These are phyloP conservation scores for Trissonchulus latispiculum DNA, from an alignment of 2,888 invertebrate genomes.

Conservation along the genomic window DNA sequence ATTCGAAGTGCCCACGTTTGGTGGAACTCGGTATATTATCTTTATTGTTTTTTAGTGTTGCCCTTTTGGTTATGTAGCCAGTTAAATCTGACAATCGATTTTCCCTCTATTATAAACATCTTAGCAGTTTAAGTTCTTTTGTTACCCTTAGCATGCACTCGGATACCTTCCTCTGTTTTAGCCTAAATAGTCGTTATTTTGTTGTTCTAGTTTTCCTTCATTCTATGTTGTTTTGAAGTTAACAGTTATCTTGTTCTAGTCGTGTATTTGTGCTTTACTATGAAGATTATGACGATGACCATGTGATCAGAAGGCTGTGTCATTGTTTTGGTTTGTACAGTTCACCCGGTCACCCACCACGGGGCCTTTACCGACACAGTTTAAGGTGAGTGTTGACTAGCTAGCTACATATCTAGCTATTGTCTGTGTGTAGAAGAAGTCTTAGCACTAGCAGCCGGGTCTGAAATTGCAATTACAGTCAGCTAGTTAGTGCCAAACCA, in stretches of 20 bases:
- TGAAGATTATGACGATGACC: not conserved
- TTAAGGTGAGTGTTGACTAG: conserved; percentile 17
- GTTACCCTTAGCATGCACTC: too few species aligned
- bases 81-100: too few species aligned
- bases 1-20: not conserved
- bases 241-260: not conserved
- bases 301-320: conserved; percentile 2
- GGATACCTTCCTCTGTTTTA: too few species aligned
- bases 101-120: too few species aligned
- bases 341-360: conserved; percentile 17
- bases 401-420: not conserved
- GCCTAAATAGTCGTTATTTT: too few species aligned
- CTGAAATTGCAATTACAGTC: too few species aligned
- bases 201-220: not conserved
- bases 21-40: not conserved
- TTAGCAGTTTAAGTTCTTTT: too few species aligned
- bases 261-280: not conserved
- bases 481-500: too few species aligned
- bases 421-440: too few species aligned
- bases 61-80: too few species aligned
- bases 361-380: conserved; percentile 18
- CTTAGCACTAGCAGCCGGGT: too few species aligned
- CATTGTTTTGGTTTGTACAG: conserved; percentile 23
- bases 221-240: not conserved
- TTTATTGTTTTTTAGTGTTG: too few species aligned